phyloP scores from a whole-genome alignment of 2,888 invertebrate species.

The Leptarthrus brevirostris region DNA sequence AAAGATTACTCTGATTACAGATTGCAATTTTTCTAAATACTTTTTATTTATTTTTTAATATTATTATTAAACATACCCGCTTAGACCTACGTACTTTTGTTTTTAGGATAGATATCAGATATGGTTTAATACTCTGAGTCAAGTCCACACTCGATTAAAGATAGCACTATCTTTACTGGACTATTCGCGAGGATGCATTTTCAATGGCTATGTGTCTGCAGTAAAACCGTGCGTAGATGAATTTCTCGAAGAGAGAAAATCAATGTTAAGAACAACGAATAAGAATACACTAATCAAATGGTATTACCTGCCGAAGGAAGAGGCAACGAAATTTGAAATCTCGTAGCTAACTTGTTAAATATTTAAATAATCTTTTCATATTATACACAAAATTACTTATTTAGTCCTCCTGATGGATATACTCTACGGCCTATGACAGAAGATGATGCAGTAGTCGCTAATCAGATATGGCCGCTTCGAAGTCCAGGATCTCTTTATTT shows the following conservation, averaged over 20 bases:
- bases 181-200: slow-evolving; percentile 59
- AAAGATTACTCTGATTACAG: no score
- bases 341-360: neutral
- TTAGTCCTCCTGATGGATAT: no score
- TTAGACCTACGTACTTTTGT: no score
- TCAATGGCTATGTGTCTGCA: slow-evolving; percentile 54
- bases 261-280: neutral
- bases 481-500: slow-evolving; percentile 56
- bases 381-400: no score
- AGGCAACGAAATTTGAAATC: slow-evolving; percentile 22
- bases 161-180: slow-evolving; percentile 60
- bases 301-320: slow-evolving; percentile 40
- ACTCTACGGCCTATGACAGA: slow-evolving; percentile 54
- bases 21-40: no score
- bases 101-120: slow-evolving; percentile 64
- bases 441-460: slow-evolving; percentile 57
- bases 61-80: no score
- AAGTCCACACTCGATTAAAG: slow-evolving; percentile 56
- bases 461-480: slow-evolving; percentile 60
- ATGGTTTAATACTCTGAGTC: slow-evolving; percentile 60
- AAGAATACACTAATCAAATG: slow-evolving; percentile 6
- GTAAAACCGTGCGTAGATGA: neutral
- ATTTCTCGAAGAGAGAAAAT: neutral
- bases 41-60: no score
- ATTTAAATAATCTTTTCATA: neutral